Evolutionary conservation across 2,888 invertebrate species (phyloP), one percentile per base, ranked within the genome.

Genomic region (Plutella xylostella): DNA sequence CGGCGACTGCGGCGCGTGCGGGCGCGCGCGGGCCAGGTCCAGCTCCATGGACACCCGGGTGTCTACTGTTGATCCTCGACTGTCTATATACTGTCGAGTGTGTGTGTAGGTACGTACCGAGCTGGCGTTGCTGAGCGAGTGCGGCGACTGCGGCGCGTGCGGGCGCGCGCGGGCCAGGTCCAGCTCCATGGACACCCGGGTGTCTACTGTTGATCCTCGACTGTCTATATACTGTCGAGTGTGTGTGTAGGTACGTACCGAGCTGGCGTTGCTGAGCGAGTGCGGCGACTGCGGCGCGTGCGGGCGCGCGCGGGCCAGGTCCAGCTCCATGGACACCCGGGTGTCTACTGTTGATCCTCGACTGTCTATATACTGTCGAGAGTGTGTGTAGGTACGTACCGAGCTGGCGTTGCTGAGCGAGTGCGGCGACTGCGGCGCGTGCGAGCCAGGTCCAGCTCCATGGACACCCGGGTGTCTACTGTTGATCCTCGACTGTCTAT

Each of bases 381-480:
- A n/a, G n/a, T n/a, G n/a, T n/a, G n/a, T n/a, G n/a, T n/a, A 9
- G 5, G 25, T 25, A 44, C 38, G 45, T 17, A 35, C 43, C 15
- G 37, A 37, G 37, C 37, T 43, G 18, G 37, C 37, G 38, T 37
- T 18, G 30, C 37, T 37, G 37, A 43, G 38, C 30, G 30, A 38
- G 38, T 22, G 38, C 38, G 35, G 35, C 35, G 35, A 35, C 17
- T 35, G 35, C 33, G 25, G 7, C 22, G 34, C 14, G 51, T 50
- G 25, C 90, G 91, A 46, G 93, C 96, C 57, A 97, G 85, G 75
- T 96, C 96, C n/a, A n/a, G n/a, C n/a, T n/a, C n/a, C n/a, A n/a
- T n/a, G n/a, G n/a, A n/a, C n/a, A n/a, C n/a, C n/a, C n/a, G n/a
- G n/a, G n/a, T n/a, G n/a, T 5, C 25, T 25, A 25, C 25, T 25